Evolutionary conservation across 1,140 invertebrate genomes (phyloP), one percentile per base, ranked within the genome.

Genomic region (Anastrepha ludens): DNA sequence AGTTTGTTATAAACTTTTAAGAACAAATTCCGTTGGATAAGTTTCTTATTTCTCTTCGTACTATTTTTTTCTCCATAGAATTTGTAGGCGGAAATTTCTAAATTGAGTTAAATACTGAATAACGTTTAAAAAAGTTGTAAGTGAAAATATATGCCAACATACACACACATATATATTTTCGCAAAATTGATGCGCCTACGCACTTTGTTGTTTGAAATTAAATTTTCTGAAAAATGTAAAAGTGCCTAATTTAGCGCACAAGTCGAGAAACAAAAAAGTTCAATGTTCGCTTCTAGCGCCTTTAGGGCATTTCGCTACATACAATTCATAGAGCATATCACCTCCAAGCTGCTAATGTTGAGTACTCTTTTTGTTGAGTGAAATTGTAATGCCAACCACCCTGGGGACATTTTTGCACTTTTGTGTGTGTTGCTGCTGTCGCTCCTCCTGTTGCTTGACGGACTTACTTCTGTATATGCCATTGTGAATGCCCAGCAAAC

Each of bases 321-420:
- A 41, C 17, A 81, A 81, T 29, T 29, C 29, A 29, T 29, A 29
- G 29, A 29, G 29, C 29, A 81, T 29, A 81, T 81, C 74, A 58
- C 47, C 74, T 81, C 47, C 50, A 81, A 81, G n/a, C n/a, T 81
- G 47, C 20, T 47, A 47, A 47, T 50, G 74, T 81, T 44, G 2
- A 41, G 15, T 29, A 81, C 20, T n/a, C 74, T 81, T 81, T 81
- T 81, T 55, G 74, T 29, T 81, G 74, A 81, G 50, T 55, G 74
- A 81, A 81, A 81, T 55, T 81, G 74, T 81, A 81, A 81, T 81
- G 17, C 47, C n/a, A 20, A 81, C 47, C n/a, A 81, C 74, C 74
- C 74, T 81, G 3, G 74, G 74, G 74, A 81, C 74, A 81, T 81
- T 81, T 81, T 81, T n/a, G 50, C 74, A 81, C 74, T 81, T 81